Conservation (phyloP, 2,797 vertebrate genomes). For the Siniperca scherzeri region DNA sequence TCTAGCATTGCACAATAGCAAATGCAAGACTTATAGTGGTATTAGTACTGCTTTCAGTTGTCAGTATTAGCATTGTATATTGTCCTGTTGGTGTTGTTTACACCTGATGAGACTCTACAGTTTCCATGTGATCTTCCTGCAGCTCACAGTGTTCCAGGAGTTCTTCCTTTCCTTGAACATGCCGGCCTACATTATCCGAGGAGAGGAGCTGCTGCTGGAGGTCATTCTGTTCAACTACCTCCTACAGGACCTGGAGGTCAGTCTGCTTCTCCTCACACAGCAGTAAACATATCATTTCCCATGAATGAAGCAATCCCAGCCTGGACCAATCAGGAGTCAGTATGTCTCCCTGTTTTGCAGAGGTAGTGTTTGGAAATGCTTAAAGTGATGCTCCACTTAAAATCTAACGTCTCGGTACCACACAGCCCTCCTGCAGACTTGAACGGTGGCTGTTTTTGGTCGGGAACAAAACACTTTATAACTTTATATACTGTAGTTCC, state of each 20-base stretch:
- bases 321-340: no score
- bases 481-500: no score
- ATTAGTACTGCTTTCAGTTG: neutral
- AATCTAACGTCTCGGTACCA: no score
- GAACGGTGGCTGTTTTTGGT: neutral
- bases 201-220: slow-evolving; percentile 93
- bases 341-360: no score
- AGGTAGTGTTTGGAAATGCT: no score
- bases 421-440: neutral
- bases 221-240: slow-evolving; percentile 92
- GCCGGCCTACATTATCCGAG: slow-evolving; percentile 89
- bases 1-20: neutral
- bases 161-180: slow-evolving; percentile 92
- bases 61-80: neutral
- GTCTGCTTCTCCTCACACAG: slow-evolving; percentile 1
- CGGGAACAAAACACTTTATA: no score
- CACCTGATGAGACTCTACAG: neutral
- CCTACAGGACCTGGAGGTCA: slow-evolving; percentile 86
- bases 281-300: no score
- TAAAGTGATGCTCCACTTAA: no score
- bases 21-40: neutral
- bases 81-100: neutral
- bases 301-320: neutral
- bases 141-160: slow-evolving; percentile 91
- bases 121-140: slow-evolving; percentile 35